A percentile compares a stretch with the other conserved stretches of the same genome.
Conservation (phyloP, 1,140 invertebrate genomes). For the Drosophila hydei region DNA sequence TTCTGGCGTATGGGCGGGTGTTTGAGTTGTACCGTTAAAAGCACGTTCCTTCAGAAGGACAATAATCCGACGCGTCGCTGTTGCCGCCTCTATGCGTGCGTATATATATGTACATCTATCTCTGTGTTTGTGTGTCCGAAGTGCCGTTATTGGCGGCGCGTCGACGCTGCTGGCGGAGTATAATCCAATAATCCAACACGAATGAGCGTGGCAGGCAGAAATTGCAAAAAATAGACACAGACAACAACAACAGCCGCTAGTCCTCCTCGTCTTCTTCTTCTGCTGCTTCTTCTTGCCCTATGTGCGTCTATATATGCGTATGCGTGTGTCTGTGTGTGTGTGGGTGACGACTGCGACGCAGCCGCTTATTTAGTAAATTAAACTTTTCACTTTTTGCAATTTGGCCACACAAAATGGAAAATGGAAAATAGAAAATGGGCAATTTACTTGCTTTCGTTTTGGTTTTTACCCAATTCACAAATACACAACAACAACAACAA, state of each 20-base stretch:
- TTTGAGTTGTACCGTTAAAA: slow-evolving; percentile 30
- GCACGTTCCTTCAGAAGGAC: slow-evolving; percentile 53
- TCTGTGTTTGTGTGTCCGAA: slow-evolving; percentile 31
- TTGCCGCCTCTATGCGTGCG: slow-evolving; percentile 10
- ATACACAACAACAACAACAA: slow-evolving; percentile 29
- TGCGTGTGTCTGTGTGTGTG: slow-evolving; percentile 28
- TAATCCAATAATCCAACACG: slow-evolving; percentile 81
- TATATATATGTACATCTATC: background rate
- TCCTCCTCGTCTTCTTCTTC: slow-evolving; percentile 7
- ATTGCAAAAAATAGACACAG: slow-evolving; percentile 75
- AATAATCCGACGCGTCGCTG: slow-evolving; percentile 49
- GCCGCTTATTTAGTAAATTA: slow-evolving; percentile 77
- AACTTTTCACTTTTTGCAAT: slow-evolving; percentile 79
- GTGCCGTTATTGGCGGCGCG: slow-evolving; percentile 66
- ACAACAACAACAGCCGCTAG: slow-evolving; percentile 51
- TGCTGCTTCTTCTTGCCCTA: slow-evolving; percentile 8
- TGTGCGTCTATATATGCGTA: slow-evolving; percentile 14
- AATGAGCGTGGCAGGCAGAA: slow-evolving; percentile 73
- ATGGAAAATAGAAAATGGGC: slow-evolving; percentile 55
- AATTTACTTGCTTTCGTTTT: slow-evolving; percentile 53
- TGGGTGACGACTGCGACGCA: slow-evolving; percentile 32
- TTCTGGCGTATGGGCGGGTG: background rate
- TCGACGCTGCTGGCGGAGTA: slow-evolving; percentile 45
- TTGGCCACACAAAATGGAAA: slow-evolving; percentile 39
- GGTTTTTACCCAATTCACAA: slow-evolving; percentile 50